These are phyloP conservation scores for Hirtodrosophila cameraria DNA, from an alignment of 2,888 invertebrate species.

Conservation along the genomic window DNA sequence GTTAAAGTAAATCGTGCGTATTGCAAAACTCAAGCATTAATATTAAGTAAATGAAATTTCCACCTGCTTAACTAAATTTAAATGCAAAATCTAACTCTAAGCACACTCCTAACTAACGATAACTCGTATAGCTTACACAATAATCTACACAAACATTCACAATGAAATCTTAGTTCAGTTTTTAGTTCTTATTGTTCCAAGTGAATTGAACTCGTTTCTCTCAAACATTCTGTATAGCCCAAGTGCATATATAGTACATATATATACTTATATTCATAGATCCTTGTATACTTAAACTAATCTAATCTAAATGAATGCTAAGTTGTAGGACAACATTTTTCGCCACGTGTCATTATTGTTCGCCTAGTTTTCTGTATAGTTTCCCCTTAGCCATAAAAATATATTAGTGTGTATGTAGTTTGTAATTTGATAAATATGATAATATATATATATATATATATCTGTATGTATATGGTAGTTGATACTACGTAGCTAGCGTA, in stretches of 20 bases:
- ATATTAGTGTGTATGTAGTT: constrained; percentile 38
- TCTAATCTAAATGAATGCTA: constrained; percentile 40
- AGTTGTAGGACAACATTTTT: constrained; percentile 55
- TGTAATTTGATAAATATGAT: constrained; percentile 17
- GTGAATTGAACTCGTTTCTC: background rate
- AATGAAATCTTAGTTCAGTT: constrained; percentile 15
- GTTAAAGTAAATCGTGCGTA: background rate
- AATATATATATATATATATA: constrained; percentile 23
- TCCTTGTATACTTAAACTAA: constrained; percentile 32
- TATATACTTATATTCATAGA: constrained; percentile 1
- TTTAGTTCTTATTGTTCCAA: constrained; percentile 22
- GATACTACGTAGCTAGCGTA: constrained; percentile 42
- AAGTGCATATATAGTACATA: constrained; percentile 51
- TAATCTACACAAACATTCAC: constrained; percentile 12
- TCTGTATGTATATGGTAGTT: constrained; percentile 38
- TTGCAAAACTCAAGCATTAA: constrained; percentile 41
- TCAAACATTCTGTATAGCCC: constrained; percentile 14
- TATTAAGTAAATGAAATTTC: constrained; percentile 69
- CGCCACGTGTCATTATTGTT: constrained; percentile 56
- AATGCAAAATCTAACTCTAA: constrained; percentile 47
- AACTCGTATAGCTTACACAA: constrained; percentile 21
- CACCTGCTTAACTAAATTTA: constrained; percentile 61
- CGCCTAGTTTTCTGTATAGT: constrained; percentile 57
- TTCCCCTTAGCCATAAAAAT: constrained; percentile 49
- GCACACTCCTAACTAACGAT: constrained; percentile 59